A percentile compares a stretch with the other conserved stretches of the same genome.
phyloP scores from a whole-genome alignment of 2,888 invertebrate species.

The Plutella xylostella region DNA sequence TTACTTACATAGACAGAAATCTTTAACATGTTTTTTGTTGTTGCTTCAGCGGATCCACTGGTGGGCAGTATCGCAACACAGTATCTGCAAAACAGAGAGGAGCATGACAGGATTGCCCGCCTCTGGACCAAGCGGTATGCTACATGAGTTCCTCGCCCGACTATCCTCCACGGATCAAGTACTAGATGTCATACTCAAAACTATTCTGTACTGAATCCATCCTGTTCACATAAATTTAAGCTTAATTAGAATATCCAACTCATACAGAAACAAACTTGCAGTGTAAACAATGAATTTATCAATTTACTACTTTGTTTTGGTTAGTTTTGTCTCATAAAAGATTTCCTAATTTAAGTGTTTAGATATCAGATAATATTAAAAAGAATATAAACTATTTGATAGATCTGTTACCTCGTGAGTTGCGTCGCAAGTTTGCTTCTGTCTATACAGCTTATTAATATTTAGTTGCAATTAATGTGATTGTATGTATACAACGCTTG shows the following conservation, averaged over 20 bases:
- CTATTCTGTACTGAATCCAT: conserved; percentile 57
- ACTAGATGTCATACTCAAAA: conserved; percentile 45
- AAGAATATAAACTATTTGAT: no score
- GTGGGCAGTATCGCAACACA: conserved; percentile 99
- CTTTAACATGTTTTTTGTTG: not conserved
- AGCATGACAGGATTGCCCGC: conserved; percentile 97
- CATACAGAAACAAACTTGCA: no score
- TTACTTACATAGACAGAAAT: no score
- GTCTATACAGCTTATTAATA: conserved; percentile 39
- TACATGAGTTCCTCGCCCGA: conserved; percentile 76
- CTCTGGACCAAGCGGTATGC: conserved; percentile 99
- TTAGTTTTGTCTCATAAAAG: no score
- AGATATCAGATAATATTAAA: no score
- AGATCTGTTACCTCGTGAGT: no score
- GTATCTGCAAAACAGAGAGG: conserved; percentile 96
- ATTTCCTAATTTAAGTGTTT: no score
- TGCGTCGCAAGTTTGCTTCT: conserved; percentile 21
- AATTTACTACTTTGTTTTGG: no score
- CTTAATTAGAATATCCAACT: conserved; percentile 30
- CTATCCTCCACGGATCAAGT: conserved; percentile 32
- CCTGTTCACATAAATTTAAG: conserved; percentile 49
- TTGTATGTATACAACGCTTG: conserved; percentile 34
- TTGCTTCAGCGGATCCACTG: conserved; percentile 89
- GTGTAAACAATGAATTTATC: no score
- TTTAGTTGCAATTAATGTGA: conserved; percentile 58